Conservation (phyloP, 2,113 vertebrate genomes). For the Hyaena hyaena region DNA sequence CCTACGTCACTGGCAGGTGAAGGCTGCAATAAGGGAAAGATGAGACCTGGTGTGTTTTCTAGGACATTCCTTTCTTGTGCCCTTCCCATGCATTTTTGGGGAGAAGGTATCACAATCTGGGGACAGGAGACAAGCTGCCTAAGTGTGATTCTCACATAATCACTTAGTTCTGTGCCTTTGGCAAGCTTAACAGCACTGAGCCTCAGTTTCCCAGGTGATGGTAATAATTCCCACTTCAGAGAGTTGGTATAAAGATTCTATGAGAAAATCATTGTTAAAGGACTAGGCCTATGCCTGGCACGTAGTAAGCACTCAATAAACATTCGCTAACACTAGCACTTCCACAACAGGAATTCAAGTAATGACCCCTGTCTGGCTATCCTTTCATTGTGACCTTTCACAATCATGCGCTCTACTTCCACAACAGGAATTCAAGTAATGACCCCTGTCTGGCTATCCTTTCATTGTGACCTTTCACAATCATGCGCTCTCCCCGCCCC, state of each 20-base stretch:
- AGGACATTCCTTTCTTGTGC: background rate
- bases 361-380: background rate
- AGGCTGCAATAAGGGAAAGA: background rate
- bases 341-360: background rate
- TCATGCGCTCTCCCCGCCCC: background rate
- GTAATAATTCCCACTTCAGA: background rate
- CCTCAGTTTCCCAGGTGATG: background rate
- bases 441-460: background rate
- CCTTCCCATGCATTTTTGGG: background rate
- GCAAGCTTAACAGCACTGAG: background rate
- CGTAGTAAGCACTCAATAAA: background rate
- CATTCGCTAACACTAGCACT: background rate
- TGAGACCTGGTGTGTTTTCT: background rate
- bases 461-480: background rate
- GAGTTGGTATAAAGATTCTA: background rate
- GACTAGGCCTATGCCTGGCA: background rate
- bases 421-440: background rate
- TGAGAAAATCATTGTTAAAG: background rate
- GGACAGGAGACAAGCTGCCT: background rate
- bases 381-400: background rate
- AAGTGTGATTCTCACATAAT: background rate
- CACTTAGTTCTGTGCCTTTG: background rate
- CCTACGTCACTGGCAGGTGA: background rate
- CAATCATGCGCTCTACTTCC: background rate
- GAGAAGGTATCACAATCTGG: background rate